Evolutionary conservation across 2,888 invertebrate species (phyloP).

Genomic region (Nycteola revayana): DNA sequence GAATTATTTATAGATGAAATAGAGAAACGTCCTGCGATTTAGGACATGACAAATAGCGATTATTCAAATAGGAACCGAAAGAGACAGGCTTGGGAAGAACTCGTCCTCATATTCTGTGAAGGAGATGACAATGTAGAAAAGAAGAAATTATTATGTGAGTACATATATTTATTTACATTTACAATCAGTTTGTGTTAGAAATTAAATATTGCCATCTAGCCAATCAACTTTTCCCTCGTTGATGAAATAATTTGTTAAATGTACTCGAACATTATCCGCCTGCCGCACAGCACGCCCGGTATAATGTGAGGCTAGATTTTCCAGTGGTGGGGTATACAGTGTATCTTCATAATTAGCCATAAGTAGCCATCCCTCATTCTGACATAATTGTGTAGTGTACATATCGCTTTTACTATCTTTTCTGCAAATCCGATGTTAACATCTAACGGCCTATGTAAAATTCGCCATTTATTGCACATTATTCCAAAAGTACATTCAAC

Average conservation of each 20-base stretch:
- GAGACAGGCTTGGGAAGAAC: no score
- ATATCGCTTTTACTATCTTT: constrained; percentile 25
- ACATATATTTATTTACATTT: constrained; percentile 10
- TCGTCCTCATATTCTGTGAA: constrained; percentile 25
- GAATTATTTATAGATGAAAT: constrained; percentile 19
- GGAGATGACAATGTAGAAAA: constrained; percentile 25
- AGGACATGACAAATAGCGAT: constrained; percentile 25
- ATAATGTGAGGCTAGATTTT: constrained; percentile 25
- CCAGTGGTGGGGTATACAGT: constrained; percentile 14
- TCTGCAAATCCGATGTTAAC: constrained; percentile 19
- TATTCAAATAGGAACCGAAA: constrained; percentile 19
- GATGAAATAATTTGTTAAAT: constrained; percentile 23
- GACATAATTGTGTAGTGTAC: constrained; percentile 26
- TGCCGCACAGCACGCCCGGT: constrained; percentile 21
- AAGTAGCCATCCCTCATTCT: constrained; percentile 28
- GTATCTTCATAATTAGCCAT: constrained; percentile 24
- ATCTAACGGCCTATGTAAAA: constrained; percentile 25
- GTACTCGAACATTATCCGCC: constrained; percentile 22
- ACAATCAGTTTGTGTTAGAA: constrained; percentile 18
- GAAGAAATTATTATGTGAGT: constrained; percentile 13
- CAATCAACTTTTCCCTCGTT: constrained; percentile 20
- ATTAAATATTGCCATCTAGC: constrained; percentile 19
- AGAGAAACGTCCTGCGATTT: constrained; percentile 20
- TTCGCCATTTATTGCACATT: constrained; percentile 24
- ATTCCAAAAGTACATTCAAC: constrained; percentile 19